phyloP scores from a whole-genome alignment of 2,113 vertebrate species.

The Rallus limicola region DNA sequence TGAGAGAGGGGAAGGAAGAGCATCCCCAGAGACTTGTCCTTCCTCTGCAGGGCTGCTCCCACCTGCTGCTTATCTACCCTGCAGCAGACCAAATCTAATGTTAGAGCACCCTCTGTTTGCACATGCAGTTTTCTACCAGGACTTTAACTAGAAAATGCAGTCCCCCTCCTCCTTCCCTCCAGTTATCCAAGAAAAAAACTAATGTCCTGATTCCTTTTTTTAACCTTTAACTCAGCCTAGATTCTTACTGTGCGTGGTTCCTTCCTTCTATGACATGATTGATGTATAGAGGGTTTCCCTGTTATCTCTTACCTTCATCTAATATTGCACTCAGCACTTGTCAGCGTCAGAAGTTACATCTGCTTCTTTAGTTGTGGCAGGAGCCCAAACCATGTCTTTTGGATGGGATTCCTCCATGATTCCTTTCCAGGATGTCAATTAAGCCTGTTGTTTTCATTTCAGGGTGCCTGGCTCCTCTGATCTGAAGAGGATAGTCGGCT shows the following conservation, averaged over 20 bases:
- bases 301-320: background rate
- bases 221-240: background rate
- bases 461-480: background rate
- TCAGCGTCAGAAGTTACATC: slow-evolving; percentile 15
- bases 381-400: background rate
- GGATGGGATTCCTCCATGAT: background rate
- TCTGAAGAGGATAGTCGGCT: background rate
- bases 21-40: background rate
- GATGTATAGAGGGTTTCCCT: background rate
- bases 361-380: background rate
- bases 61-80: background rate
- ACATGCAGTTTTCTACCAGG: background rate
- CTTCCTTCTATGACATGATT: background rate
- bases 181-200: background rate
- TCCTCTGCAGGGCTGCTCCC: background rate
- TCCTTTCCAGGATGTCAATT: background rate
- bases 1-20: background rate
- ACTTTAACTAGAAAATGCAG: background rate
- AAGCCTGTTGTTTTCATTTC: background rate
- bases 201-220: background rate
- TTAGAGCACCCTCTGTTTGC: background rate
- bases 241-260: background rate
- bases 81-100: background rate
- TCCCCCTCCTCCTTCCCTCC: background rate
- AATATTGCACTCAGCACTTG: background rate